Conservation (phyloP, 2,888 invertebrate species). For the Ophioninae sp. region DNA sequence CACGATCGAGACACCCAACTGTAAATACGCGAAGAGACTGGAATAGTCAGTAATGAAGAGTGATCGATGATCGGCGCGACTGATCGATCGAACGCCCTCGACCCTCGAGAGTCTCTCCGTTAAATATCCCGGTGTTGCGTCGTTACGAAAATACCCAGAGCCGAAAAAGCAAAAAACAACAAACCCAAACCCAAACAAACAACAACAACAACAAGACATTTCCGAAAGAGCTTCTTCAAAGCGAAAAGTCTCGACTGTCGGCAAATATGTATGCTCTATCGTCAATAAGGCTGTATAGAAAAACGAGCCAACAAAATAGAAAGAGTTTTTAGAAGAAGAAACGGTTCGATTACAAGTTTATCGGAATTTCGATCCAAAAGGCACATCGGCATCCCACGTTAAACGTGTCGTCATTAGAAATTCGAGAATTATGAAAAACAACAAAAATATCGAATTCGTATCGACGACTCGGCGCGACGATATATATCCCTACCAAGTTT, state of each 20-base stretch:
- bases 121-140: constrained; percentile 24
- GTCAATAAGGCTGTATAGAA: constrained; percentile 54
- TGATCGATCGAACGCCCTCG: constrained; percentile 29
- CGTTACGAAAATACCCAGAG: neutral
- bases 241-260: constrained; percentile 26
- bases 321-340: constrained; percentile 30
- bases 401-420: constrained; percentile 51
- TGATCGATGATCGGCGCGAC: constrained; percentile 19
- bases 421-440: constrained; percentile 31
- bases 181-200: no score
- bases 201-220: neutral
- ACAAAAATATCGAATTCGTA: neutral
- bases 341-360: constrained; percentile 16
- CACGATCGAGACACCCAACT: constrained; percentile 12
- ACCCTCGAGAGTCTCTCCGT: constrained; percentile 34
- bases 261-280: constrained; percentile 38
- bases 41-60: neutral
- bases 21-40: constrained; percentile 20
- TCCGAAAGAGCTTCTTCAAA: constrained; percentile 16
- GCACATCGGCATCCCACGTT: constrained; percentile 35
- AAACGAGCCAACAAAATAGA: constrained; percentile 45
- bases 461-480: constrained; percentile 23
- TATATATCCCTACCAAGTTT: neutral
- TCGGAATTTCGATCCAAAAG: constrained; percentile 42
- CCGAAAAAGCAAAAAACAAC: neutral